Evolutionary conservation across 2,888 invertebrate species (phyloP).

Genomic region (Marasmarcha lunaedactyla): DNA sequence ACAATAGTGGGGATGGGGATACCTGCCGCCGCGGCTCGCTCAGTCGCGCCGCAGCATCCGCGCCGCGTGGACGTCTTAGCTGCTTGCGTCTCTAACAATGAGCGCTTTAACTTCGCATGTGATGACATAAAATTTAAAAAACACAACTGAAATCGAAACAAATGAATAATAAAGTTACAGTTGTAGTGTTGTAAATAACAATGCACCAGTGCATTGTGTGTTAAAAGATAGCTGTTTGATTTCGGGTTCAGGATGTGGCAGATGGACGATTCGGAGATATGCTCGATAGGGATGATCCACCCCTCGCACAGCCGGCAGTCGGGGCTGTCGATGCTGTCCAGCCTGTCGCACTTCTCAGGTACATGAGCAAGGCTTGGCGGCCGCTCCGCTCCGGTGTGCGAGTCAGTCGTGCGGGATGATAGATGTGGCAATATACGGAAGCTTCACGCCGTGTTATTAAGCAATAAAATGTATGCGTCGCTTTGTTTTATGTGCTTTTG

Average conservation of each 20-base stretch:
- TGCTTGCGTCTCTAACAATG: constrained; percentile 39
- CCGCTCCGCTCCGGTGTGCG: too few relatives aligned
- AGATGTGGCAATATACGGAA: too few relatives aligned
- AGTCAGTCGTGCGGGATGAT: too few relatives aligned
- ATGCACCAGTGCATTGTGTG: too few relatives aligned
- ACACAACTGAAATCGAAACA: too few relatives aligned
- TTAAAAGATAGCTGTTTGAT: too few relatives aligned
- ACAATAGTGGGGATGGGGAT: constrained; percentile 14
- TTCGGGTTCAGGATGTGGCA: constrained; percentile 68
- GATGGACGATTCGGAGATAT: constrained; percentile 80
- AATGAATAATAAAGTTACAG: too few relatives aligned
- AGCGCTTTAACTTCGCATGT: constrained; percentile 34
- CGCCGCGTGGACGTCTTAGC: constrained; percentile 34
- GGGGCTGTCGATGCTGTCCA: constrained; percentile 70
- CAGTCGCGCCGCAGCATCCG: constrained; percentile 57
- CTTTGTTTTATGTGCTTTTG: too few relatives aligned
- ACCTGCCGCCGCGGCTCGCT: constrained; percentile 21
- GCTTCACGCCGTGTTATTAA: too few relatives aligned
- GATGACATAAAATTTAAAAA: constrained; percentile 17
- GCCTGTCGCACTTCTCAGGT: constrained; percentile 60
- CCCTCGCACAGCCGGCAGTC: constrained; percentile 78
- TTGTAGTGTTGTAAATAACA: too few relatives aligned
- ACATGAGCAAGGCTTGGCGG: constrained; percentile 7
- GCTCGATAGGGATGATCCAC: constrained; percentile 86
- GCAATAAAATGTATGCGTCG: too few relatives aligned